A percentile compares a stretch with the other conserved stretches of the same genome.
These are phyloP conservation scores for Griposia aprilina DNA, from an alignment of 2,888 invertebrate species.

Conservation along the genomic window DNA sequence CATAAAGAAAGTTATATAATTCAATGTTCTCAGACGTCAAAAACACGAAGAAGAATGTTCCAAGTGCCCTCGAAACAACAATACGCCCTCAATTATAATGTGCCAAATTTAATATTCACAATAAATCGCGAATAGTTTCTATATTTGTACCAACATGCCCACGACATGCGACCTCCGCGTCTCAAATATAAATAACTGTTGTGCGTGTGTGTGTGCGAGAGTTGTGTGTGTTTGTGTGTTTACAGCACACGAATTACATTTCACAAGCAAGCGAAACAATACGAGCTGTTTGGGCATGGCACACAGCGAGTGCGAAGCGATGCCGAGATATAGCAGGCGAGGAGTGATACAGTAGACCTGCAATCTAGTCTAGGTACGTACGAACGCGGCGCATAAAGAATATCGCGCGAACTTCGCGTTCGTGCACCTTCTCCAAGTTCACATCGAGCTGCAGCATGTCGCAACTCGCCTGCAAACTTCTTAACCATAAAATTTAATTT, in stretches of 20 bases:
- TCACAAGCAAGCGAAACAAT: slow-evolving; percentile 86
- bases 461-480: neutral
- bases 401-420: neutral
- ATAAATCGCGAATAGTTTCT: slow-evolving; percentile 71
- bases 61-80: slow-evolving; percentile 22
- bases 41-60: slow-evolving; percentile 46
- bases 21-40: slow-evolving; percentile 21
- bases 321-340: slow-evolving; percentile 37
- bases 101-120: slow-evolving; percentile 69
- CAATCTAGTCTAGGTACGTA: neutral
- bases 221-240: slow-evolving; percentile 81
- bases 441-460: slow-evolving; percentile 4
- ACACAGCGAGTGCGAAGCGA: slow-evolving; percentile 68
- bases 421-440: neutral
- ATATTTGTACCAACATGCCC: slow-evolving; percentile 75
- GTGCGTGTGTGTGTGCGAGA: slow-evolving; percentile 74
- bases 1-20: slow-evolving; percentile 22
- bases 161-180: slow-evolving; percentile 82
- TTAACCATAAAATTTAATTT: slow-evolving; percentile 19
- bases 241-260: slow-evolving; percentile 83
- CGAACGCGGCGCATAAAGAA: too few species aligned
- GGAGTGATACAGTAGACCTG: neutral
- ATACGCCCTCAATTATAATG: slow-evolving; percentile 64
- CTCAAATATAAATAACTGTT: slow-evolving; percentile 82
- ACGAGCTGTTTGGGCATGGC: slow-evolving; percentile 71